Conservation (phyloP, 2,113 vertebrate species). For the Vulpes vulpes region DNA sequence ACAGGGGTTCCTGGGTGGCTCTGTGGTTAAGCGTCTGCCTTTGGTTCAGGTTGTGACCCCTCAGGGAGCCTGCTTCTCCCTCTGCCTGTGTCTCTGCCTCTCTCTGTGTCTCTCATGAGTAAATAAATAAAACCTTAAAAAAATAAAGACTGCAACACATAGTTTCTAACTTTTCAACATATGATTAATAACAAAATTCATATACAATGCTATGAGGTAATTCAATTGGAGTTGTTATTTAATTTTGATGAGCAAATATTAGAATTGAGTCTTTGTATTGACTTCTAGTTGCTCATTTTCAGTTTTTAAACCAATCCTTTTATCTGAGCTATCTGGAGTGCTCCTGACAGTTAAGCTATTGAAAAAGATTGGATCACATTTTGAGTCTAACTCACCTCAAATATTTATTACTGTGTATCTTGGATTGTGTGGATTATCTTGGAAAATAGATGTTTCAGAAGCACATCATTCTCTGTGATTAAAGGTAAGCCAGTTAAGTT, state of each 20-base stretch:
- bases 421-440: conserved; percentile 28
- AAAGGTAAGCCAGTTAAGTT: background rate
- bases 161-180: background rate
- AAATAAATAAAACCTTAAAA: too few relatives aligned
- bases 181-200: background rate
- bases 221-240: conserved; percentile 3
- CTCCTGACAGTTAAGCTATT: background rate
- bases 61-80: too few relatives aligned
- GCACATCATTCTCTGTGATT: background rate
- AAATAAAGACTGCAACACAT: background rate
- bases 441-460: background rate
- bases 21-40: too few relatives aligned
- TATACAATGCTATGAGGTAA: background rate
- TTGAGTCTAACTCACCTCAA: background rate
- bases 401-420: conserved; percentile 42
- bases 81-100: too few relatives aligned
- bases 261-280: background rate
- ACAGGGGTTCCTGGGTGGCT: too few relatives aligned
- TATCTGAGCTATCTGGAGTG: background rate
- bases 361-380: background rate
- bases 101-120: too few relatives aligned
- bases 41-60: too few relatives aligned
- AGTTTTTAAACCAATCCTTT: background rate
- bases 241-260: conserved; percentile 23
- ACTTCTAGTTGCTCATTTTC: background rate